A percentile compares a stretch with the other conserved stretches of the same genome.
Conservation (phyloP, 2,113 vertebrate species). For the Coptodon bakossiorum region DNA sequence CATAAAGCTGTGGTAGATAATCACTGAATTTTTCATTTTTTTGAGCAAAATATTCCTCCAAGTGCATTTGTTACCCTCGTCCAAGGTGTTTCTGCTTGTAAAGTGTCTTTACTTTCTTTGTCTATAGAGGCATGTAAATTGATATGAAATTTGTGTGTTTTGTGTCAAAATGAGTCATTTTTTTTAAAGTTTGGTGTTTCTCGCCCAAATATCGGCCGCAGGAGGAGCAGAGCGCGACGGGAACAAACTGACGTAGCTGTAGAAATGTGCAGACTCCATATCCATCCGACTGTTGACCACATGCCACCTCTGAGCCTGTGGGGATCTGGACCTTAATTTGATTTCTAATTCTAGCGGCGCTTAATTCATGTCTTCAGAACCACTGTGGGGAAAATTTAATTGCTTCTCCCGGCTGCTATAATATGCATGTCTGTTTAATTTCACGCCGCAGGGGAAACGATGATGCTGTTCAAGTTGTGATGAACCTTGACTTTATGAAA, state of each 20-base stretch:
- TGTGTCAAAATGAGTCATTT: conserved; percentile 12
- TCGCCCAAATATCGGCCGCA: background rate
- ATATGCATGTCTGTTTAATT: conserved; percentile 54
- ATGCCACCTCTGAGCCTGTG: conserved; percentile 12
- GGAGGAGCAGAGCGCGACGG: background rate
- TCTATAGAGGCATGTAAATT: conserved; percentile 29
- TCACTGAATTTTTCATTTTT: background rate
- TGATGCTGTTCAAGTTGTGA: conserved; percentile 19
- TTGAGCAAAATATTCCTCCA: conserved; percentile 9
- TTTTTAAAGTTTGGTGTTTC: background rate
- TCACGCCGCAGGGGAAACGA: conserved; percentile 13
- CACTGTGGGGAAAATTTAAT: conserved; percentile 38
- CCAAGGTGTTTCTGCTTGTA: conserved; percentile 20
- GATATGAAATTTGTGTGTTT: conserved; percentile 6
- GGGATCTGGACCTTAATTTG: conserved; percentile 28
- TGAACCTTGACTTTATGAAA: conserved; percentile 37
- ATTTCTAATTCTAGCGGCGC: conserved; percentile 48
- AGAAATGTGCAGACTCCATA: background rate
- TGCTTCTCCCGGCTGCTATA: conserved; percentile 18
- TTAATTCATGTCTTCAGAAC: conserved; percentile 43
- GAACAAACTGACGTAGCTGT: background rate
- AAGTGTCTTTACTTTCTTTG: background rate
- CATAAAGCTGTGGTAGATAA: background rate
- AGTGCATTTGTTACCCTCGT: conserved; percentile 4
- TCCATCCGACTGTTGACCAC: conserved; percentile 25